These are phyloP conservation scores for Biston stratarius DNA, from an alignment of 2,888 invertebrate genomes.

Conservation along the genomic window DNA sequence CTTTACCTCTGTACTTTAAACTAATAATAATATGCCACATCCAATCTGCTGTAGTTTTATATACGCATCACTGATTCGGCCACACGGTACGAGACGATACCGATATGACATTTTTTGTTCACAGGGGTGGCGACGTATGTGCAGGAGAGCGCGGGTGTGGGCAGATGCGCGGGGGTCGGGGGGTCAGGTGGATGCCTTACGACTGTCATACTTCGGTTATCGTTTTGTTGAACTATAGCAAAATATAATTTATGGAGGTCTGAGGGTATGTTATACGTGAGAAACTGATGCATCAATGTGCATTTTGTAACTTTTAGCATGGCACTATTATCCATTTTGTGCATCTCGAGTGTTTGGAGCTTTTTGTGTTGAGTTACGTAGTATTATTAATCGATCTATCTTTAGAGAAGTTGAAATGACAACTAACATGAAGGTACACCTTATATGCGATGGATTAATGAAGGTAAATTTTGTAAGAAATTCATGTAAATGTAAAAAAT, in stretches of 20 bases:
- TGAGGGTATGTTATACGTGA: conserved; percentile 60
- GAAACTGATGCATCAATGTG: conserved; percentile 53
- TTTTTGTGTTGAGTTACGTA: background rate
- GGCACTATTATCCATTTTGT: conserved; percentile 4
- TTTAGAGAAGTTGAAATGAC: too few relatives aligned
- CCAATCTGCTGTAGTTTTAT: conserved; percentile 47
- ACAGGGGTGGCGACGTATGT: conserved; percentile 41
- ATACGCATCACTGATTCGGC: conserved; percentile 69
- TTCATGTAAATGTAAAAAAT: too few relatives aligned
- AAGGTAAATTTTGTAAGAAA: too few relatives aligned
- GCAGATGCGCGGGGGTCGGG: conserved; percentile 28
- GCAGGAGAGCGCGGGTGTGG: conserved; percentile 33
- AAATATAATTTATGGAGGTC: conserved; percentile 63
- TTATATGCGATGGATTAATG: too few relatives aligned
- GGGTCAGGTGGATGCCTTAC: conserved; percentile 72
- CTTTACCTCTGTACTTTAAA: too few relatives aligned
- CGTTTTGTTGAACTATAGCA: conserved; percentile 49
- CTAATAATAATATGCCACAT: conserved; percentile 52
- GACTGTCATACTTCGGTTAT: conserved; percentile 51
- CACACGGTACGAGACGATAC: conserved; percentile 39
- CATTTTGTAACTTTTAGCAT: conserved; percentile 42
- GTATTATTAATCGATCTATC: background rate
- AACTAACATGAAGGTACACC: too few relatives aligned
- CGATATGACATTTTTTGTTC: conserved; percentile 67
- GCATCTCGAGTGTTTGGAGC: background rate